Base-by-base conservation (phyloP, 92 coral and sea anemone genomes). In the Montipora capitata region DNA sequence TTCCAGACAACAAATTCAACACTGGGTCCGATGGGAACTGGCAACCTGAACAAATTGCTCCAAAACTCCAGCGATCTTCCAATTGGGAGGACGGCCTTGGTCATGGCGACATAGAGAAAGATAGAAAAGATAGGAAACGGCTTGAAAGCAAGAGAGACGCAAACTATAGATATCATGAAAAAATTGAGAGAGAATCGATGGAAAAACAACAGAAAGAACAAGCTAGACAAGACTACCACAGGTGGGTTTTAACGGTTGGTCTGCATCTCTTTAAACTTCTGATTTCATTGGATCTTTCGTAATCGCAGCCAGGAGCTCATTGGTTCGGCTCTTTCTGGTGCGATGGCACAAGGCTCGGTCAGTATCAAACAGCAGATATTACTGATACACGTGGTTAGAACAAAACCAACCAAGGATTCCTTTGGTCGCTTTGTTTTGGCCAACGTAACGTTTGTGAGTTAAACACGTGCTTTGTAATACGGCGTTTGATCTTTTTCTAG, bases 61-160 rank as follows among this genome's bases (percentile, higher is more conserved):
- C 76, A 7, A 71, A 87, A n/a, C 74, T 83, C 39, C 96, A 95
- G 74, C 92, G 96, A 66, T 82, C 93, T 11, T 59, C 89, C 2
- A 86, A 90, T 77, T 96, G 98, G 99, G 98, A 98, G 61, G 98
- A 94, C 67, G 99, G 99, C 71, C 86, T 98, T 72, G 99, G 99
- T 16, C 93, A 63, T 11, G 98, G 98, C 5, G 98, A 98, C 88
- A 77, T 38, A 3, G 90, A 84, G 81, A 92, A 91, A 56, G 92
- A 92, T 80, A 84, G 86, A 73, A 69, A 87, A 66, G 93, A 92
- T 67, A 74, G 74, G 56, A 87, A 89, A 79, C 85, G 95, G 62
- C 72, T 97, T 9, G 97, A 90, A 51, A 88, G 88, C 48, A 98
- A 88, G 77, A 80, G 93, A 17, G 93, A 93, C 41, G 93, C 94